These are phyloP conservation scores for Agrochola lychnidis DNA, from an alignment of 2,888 invertebrate genomes.

Conservation along the genomic window DNA sequence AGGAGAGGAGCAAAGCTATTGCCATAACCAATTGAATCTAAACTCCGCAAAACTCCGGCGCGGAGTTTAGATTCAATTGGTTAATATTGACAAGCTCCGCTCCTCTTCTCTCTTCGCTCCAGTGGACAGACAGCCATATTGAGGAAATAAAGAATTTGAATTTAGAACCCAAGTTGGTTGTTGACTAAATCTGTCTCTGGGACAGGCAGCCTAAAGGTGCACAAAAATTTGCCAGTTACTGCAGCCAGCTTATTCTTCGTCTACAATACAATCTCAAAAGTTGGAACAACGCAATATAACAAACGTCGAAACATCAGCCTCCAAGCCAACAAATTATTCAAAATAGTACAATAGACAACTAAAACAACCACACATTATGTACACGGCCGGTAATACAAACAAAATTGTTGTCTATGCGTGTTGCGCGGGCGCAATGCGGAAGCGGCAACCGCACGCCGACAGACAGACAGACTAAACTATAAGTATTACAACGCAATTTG, in stretches of 20 bases:
- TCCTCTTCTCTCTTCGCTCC: no score
- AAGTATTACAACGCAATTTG: slow-evolving; percentile 56
- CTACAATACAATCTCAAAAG: neutral
- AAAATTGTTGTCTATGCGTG: slow-evolving; percentile 70
- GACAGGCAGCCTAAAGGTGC: neutral
- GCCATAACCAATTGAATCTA: no score
- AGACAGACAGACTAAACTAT: slow-evolving; percentile 61
- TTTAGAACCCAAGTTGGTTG: no score
- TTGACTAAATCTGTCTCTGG: no score
- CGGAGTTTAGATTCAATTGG: no score
- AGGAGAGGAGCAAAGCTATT: no score
- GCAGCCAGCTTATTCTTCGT: neutral
- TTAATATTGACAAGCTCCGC: no score
- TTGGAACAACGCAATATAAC: neutral
- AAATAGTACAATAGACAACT: slow-evolving; percentile 61
- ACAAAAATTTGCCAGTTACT: neutral
- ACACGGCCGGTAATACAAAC: slow-evolving; percentile 66
- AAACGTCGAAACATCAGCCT: neutral
- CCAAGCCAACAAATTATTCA: slow-evolving; percentile 44
- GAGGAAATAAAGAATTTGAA: no score
- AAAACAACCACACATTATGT: slow-evolving; percentile 62
- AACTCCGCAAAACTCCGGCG: no score
- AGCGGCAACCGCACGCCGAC: slow-evolving; percentile 72
- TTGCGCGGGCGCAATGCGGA: slow-evolving; percentile 79
- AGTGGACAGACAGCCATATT: no score